Evolutionary conservation across 92 coral and sea anemone genomes (phyloP), one percentile per base, ranked within the genome.

Genomic region (Isaurus tuberculatus): DNA sequence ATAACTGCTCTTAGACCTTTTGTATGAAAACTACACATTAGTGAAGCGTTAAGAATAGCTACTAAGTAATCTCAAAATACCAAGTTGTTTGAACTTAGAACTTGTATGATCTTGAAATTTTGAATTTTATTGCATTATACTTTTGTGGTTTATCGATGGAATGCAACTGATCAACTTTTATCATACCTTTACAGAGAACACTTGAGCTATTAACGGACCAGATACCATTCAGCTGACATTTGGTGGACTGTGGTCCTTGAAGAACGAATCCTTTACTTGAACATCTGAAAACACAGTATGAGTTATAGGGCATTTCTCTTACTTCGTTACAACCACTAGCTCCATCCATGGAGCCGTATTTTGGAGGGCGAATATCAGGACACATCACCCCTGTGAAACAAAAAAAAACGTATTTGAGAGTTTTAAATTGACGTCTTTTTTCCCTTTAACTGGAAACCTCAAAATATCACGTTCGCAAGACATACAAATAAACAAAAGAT

Each of bases 241-340:
- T 49, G 16, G 43, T 73, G 15, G 17, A 30, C 32, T 14, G 26
- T 30, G 65, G 40, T 49, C 79, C 79, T 17, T 49, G 79, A 4
- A 13, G 65, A 28, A n/a, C 32, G 27, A 73, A 73, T n/a, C 65
- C 79, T 23, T 29, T 27, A 4, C 36, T 30, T 17, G 36, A 29
- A 53, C 79, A 73, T 27, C 79, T 64, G 65, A 73, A 73, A 4
- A 30, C 27, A 73, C 79, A 73, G 42, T 46, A 26, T 1, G 79
- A 48, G 40, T 49, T 58, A 31, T 73, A 73, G 2, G 79, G 79
- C 8, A 73, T 28, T 28, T 73, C 64, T 29, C 65, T 73, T 4
- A 16, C 65, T 16, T 48, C 17, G n/a, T 73, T 17, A 49, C 79
- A 72, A n/a, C 40, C 79, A 5, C 19, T 28, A 13, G 79, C 17